Conservation (phyloP, 2,797 vertebrate genomes). For the Atherinosoma microstoma region DNA sequence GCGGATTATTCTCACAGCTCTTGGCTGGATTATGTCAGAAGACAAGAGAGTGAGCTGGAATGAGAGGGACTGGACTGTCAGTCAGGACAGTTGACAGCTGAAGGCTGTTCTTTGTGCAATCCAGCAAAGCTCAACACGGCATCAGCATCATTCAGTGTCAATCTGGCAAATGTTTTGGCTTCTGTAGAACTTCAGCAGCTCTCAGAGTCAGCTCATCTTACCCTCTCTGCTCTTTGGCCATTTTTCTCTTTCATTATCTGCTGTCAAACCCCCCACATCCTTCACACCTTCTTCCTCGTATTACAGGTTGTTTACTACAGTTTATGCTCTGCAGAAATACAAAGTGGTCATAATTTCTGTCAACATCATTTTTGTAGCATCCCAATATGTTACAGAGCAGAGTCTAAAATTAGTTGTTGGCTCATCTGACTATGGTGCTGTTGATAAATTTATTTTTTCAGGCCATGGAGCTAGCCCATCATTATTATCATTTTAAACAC, state of each 20-base stretch:
- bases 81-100: slow-evolving; percentile 32
- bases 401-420: too few relatives aligned
- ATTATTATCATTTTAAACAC: background rate
- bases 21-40: background rate
- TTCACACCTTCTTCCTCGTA: slow-evolving; percentile 1
- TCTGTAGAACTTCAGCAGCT: slow-evolving; percentile 30
- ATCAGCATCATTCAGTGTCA: slow-evolving; percentile 61
- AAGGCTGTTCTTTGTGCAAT: slow-evolving; percentile 4
- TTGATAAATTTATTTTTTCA: too few relatives aligned
- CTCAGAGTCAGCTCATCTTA: slow-evolving; percentile 18
- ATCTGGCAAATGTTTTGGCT: slow-evolving; percentile 20
- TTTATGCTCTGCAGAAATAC: background rate
- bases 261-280: background rate
- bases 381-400: too few relatives aligned
- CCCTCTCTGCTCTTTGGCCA: slow-evolving; percentile 25
- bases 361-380: background rate
- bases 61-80: slow-evolving; percentile 13
- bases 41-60: background rate
- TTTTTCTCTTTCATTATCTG: slow-evolving; percentile 18
- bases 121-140: slow-evolving; percentile 37
- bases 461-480: too few relatives aligned
- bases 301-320: background rate
- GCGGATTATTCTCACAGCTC: background rate
- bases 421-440: too few relatives aligned
- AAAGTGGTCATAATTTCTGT: background rate